A percentile compares a stretch with the other conserved stretches of the same genome.
Evolutionary conservation across 2,113 vertebrate species (phyloP).

Genomic region (Varanus salvator): DNA sequence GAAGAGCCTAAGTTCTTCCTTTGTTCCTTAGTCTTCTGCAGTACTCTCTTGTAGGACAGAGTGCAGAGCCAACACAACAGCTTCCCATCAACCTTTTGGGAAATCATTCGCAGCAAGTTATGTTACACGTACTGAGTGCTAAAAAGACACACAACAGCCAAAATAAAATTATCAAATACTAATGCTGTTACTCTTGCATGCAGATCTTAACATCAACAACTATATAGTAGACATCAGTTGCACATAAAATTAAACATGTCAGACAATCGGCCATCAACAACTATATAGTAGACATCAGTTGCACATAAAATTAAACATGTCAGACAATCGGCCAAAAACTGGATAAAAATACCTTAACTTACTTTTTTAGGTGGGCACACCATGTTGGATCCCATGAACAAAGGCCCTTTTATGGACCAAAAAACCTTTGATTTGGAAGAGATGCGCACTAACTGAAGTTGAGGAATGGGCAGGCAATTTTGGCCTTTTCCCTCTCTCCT

Average conservation of each 20-base stretch:
- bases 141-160: slow-evolving; percentile 27
- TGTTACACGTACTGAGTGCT: slow-evolving; percentile 37
- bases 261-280: no score
- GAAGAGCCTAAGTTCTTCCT: slow-evolving; percentile 93
- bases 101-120: slow-evolving; percentile 53
- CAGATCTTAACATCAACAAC: slow-evolving; percentile 1
- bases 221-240: no score
- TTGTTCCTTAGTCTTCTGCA: slow-evolving; percentile 99
- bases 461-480: neutral
- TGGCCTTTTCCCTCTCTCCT: no score
- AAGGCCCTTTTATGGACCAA: neutral
- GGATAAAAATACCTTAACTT: neutral
- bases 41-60: slow-evolving; percentile 94
- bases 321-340: neutral
- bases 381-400: neutral
- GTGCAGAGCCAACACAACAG: slow-evolving; percentile 98
- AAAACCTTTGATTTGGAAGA: neutral
- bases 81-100: slow-evolving; percentile 93
- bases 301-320: neutral
- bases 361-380: neutral
- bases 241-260: no score
- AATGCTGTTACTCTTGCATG: neutral
- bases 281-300: neutral
- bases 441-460: neutral
- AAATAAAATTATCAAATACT: slow-evolving; percentile 32